A percentile compares a stretch with the other conserved stretches of the same genome.
phyloP scores from a whole-genome alignment of 2,888 invertebrate genomes.

The Drosophila neoperkinsi region DNA sequence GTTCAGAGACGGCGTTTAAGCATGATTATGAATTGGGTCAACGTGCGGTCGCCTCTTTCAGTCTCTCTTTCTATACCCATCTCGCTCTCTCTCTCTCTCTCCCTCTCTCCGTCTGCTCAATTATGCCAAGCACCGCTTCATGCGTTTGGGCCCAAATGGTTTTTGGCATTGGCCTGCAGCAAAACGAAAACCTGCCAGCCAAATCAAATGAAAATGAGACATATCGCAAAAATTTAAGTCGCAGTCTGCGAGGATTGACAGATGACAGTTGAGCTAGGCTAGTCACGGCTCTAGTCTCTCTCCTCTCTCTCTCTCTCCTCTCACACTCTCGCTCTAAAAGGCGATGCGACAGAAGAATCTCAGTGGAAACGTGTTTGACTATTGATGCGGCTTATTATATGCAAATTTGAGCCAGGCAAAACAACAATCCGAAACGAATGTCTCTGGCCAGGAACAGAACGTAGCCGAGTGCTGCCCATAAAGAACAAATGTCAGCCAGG shows the following conservation, averaged over 20 bases:
- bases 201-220: constrained; percentile 81
- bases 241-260: constrained; percentile 71
- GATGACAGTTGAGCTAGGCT: constrained; percentile 64
- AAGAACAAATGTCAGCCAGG: constrained; percentile 79
- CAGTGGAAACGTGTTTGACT: constrained; percentile 82
- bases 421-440: constrained; percentile 52
- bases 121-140: constrained; percentile 68
- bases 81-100: neutral
- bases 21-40: constrained; percentile 82
- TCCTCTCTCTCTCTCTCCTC: constrained; percentile 3
- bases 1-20: constrained; percentile 79
- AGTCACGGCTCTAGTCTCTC: neutral
- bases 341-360: constrained; percentile 58
- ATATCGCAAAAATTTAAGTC: constrained; percentile 79
- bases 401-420: constrained; percentile 82
- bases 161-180: constrained; percentile 47
- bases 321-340: constrained; percentile 40
- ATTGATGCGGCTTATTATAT: constrained; percentile 85
- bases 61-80: neutral
- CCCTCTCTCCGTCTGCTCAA: constrained; percentile 44
- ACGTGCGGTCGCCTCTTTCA: constrained; percentile 59
- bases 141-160: constrained; percentile 62
- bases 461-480: constrained; percentile 76
- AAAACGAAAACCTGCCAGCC: constrained; percentile 63
- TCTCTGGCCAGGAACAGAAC: constrained; percentile 44